Evolutionary conservation across 2,797 vertebrate genomes (phyloP).

Genomic region (Sphenopsis melanotis): DNA sequence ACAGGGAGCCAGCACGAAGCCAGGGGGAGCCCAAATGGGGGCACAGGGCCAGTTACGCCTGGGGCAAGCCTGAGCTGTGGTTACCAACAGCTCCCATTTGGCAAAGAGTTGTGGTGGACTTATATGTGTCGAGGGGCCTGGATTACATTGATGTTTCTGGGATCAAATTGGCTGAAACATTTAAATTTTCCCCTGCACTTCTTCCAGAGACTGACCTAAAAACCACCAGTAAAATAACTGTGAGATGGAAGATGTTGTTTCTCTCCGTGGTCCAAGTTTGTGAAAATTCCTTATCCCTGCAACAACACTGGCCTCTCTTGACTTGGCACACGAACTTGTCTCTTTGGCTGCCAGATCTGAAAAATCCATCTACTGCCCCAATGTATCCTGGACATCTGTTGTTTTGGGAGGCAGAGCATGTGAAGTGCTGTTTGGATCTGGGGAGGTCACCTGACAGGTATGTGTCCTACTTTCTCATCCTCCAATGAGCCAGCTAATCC

Average conservation of each 20-base stretch:
- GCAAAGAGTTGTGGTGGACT: neutral
- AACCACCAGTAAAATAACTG: neutral
- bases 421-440: neutral
- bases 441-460: neutral
- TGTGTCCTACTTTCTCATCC: neutral
- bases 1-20: neutral
- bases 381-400: neutral
- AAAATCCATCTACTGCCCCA: neutral
- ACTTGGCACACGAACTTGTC: neutral
- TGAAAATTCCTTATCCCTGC: neutral
- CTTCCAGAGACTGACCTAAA: neutral
- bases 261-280: neutral
- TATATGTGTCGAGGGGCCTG: fast-evolving
- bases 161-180: neutral
- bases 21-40: neutral
- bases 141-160: neutral
- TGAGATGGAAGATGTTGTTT: neutral
- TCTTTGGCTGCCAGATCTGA: neutral
- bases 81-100: neutral
- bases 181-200: neutral
- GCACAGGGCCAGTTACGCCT: neutral
- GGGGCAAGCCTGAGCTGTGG: neutral
- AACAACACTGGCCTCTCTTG: fast-evolving
- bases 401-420: neutral
- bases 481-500: neutral